Base-by-base conservation (phyloP, 2,113 vertebrate genomes). In the Regulus satrapa region DNA sequence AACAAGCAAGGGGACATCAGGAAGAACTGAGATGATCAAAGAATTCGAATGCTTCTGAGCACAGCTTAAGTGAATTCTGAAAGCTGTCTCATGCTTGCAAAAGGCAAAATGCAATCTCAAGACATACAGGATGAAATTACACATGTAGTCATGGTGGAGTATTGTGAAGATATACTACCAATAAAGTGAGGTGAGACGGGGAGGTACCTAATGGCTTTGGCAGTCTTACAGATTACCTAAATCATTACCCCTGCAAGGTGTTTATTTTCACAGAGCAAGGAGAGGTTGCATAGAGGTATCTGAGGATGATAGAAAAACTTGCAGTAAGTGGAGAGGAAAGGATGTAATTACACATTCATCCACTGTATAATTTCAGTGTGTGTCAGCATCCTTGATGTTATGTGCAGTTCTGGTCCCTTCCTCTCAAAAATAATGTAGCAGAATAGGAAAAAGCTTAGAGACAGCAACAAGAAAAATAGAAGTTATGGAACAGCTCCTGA, bases 311-410 rank as follows among this genome's bases (percentile, higher is more conserved):
- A 82, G 59, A 85, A 94, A 95, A 96, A 85, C 51, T 73, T 93
- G 31, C 51, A 80, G 62, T 78, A 94, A 95, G 72, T 67, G 46
- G 72, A 91, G 68, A 76, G 66, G 74, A 92, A 82, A 92, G 32
- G 58, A 79, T 83, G 75, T 88, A 89, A 95, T 94, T 93, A 88
- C 85, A 86, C 63, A 88, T 88, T 95, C 82, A 93, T 73, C 59
- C 72, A 34, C 71, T 55, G 73, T 73, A 85, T 97, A 95, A 95
- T 90, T 95, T 93, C 88, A 69, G 46, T 58, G 40, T 80, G 46
- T 90, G 90, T 94, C 95, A 96, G 85, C 88, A 93, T 76, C 68
- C 88, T 92, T 5, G 8, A 84, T 77, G 51, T 58, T 95, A 55
- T 46, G 64, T 45, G 41, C 69, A 63, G 55, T 77, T 85, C 68